Base-by-base conservation (phyloP, 2,113 vertebrate species). In the Isurus oxyrinchus region DNA sequence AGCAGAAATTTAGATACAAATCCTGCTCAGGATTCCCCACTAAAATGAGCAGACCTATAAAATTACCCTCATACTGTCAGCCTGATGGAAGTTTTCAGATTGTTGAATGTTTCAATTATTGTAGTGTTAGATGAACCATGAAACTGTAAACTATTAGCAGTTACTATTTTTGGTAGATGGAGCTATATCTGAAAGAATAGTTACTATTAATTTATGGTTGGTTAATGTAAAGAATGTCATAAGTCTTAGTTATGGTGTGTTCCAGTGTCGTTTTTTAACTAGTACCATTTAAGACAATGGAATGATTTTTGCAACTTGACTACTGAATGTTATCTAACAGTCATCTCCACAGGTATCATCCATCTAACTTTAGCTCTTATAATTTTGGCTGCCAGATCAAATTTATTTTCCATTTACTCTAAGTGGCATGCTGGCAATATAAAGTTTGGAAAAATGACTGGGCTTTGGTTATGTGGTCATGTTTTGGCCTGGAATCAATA, bases 371-470 rank as follows among this genome's bases (percentile, higher is more conserved):
- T 59, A 91, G 23, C 53, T 90, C 55, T n/a, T 61, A 35, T 91
- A 91, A 14, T 61, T 93, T 61, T 93, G 16, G 14, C 57, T 59
- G 88, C 40, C 57, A 19, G 88, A n/a, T 93, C 55, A 93, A 35
- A 61, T 93, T 93, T 93, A 93, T 31, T 93, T 90, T 35, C 57
- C 55, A 93, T n/a, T 93, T 57, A 93, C 31, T 93, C 31, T 59
- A 57, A 93, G 57, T 61, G n/a, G 57, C 27, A 61, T 61, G 88
- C 57, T 93, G 88, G 88, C 55, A 93, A n/a, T 31, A 93, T 61
- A 61, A 25, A 57, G 27, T 27, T 31, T 90, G 53, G 53, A 90
- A 90, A 57, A 93, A 61, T 14, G n/a, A 35, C 88, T 93, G 55
- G 88, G 55, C 11, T 93, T 61, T 93, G 55, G 88, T 23, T 93